phyloP scores from a whole-genome alignment of 53 echinoderm and acorn worm species.

The Hippasteria phrygiana region DNA sequence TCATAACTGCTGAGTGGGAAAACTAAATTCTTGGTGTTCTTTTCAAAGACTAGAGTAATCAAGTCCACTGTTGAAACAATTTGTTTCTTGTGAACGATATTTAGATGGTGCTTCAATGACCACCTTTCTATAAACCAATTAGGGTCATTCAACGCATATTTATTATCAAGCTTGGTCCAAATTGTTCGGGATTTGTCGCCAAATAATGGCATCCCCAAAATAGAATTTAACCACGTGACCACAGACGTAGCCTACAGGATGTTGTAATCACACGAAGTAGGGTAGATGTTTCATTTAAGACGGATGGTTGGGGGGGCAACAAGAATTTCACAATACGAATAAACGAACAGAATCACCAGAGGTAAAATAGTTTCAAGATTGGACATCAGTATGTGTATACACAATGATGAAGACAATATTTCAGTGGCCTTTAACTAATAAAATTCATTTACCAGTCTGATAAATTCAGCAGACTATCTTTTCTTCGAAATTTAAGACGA shows the following conservation, averaged over 20 bases:
- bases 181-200: background rate
- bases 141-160: background rate
- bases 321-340: too few relatives aligned
- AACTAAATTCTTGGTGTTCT: background rate
- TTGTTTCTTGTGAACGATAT: background rate
- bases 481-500: slow-evolving; percentile 1
- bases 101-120: slow-evolving; percentile 38
- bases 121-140: slow-evolving; percentile 13
- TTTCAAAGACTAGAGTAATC: background rate
- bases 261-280: background rate
- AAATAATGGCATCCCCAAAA: background rate
- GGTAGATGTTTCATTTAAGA: too few relatives aligned
- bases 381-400: too few relatives aligned
- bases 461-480: slow-evolving; percentile 3
- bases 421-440: background rate
- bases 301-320: too few relatives aligned
- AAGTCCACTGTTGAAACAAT: background rate
- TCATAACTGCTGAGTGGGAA: too few relatives aligned
- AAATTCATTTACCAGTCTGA: background rate
- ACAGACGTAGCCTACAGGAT: background rate
- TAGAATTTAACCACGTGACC: slow-evolving; percentile 2
- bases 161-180: background rate
- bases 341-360: too few relatives aligned
- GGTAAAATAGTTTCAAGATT: too few relatives aligned
- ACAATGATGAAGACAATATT: background rate